Evolutionary conservation across 2,797 vertebrate genomes (phyloP).

Genomic region (Trachurus trachurus): DNA sequence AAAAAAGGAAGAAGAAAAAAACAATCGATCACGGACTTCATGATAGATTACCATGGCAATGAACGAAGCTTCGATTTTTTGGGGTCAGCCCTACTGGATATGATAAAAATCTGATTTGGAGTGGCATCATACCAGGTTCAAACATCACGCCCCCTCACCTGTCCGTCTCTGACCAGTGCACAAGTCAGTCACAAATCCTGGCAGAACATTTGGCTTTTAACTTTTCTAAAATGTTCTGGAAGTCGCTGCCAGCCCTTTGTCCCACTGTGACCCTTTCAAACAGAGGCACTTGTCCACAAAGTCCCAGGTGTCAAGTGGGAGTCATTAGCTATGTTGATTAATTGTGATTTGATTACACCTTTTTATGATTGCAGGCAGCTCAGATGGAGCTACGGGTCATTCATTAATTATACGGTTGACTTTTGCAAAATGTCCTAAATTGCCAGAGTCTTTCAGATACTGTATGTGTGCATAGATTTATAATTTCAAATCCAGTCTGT

Average conservation of each 20-base stretch:
- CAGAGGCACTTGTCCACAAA: neutral
- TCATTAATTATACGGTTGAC: neutral
- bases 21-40: too few species aligned
- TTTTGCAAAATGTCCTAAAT: neutral
- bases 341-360: neutral
- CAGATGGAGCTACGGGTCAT: neutral
- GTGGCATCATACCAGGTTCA: neutral
- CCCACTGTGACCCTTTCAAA: neutral
- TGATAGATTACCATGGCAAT: too few species aligned
- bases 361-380: neutral
- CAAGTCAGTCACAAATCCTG: slow-evolving; percentile 1
- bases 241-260: too few species aligned
- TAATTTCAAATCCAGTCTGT: neutral
- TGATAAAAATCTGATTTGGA: too few species aligned
- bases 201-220: neutral
- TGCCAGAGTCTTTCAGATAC: neutral
- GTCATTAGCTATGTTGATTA: neutral
- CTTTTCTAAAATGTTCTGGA: neutral
- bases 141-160: neutral
- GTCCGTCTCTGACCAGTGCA: neutral
- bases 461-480: neutral
- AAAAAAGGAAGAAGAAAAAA: too few species aligned
- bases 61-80: too few species aligned
- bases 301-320: neutral
- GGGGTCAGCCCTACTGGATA: too few species aligned